Conservation (phyloP, 2,888 invertebrate genomes). For the Syritta pipiens region DNA sequence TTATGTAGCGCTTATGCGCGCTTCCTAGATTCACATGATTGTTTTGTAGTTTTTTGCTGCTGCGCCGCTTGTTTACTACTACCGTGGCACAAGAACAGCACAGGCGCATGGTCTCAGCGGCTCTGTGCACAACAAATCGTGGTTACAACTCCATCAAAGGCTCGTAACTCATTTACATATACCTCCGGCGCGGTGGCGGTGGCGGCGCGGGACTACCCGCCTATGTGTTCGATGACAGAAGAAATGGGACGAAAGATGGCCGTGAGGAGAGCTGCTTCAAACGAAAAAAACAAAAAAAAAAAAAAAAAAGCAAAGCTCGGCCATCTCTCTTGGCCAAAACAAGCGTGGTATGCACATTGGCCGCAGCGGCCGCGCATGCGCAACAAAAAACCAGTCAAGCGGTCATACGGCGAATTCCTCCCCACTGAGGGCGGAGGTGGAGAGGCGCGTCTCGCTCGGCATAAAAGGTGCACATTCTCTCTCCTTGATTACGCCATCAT, state of each 20-base stretch:
- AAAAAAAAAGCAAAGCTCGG: slow-evolving; percentile 41
- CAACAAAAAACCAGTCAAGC: slow-evolving; percentile 58
- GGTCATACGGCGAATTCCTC: slow-evolving; percentile 58
- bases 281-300: slow-evolving; percentile 3
- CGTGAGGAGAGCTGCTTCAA: too few relatives aligned
- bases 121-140: slow-evolving; percentile 56
- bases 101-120: not conserved
- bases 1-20: slow-evolving; percentile 63
- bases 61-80: slow-evolving; percentile 55
- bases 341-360: slow-evolving; percentile 54
- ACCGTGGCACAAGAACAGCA: slow-evolving; percentile 8
- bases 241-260: slow-evolving; percentile 67
- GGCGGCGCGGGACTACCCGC: not conserved
- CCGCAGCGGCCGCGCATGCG: not conserved
- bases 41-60: slow-evolving; percentile 38
- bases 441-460: slow-evolving; percentile 4
- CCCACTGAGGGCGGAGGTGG: not conserved
- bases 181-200: slow-evolving; percentile 46
- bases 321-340: too few relatives aligned
- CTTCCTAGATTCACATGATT: slow-evolving; percentile 69
- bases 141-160: slow-evolving; percentile 70
- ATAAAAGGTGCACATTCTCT: slow-evolving; percentile 56
- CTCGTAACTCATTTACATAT: slow-evolving; percentile 70
- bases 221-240: slow-evolving; percentile 58
- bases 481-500: slow-evolving; percentile 63